Evolutionary conservation across 2,797 vertebrate species (phyloP), one percentile per base, ranked within the genome.

Genomic region (Chlorospingus flavigularis): DNA sequence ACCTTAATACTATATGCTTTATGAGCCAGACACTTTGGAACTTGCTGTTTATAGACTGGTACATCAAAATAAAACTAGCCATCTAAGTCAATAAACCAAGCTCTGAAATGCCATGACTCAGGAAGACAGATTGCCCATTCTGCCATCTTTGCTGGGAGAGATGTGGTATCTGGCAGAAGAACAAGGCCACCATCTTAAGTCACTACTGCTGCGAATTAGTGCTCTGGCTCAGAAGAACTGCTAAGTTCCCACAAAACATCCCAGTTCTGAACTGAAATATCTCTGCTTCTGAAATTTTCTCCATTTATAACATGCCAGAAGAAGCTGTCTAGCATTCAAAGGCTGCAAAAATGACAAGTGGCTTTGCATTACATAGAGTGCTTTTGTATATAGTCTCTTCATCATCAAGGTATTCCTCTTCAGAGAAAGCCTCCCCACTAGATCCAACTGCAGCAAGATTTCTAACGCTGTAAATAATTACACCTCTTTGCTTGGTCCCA

Each of bases 391-490:
- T 5, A 11, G 8, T 60, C 43, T 75, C 40, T 45, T 40, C 30
- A 51, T 55, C 82, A 63, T 28, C 21, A 63, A 80, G 57, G 66
- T 72, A 92, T 78, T 94, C 17, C 78, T 25, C 37, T 50, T 51
- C 63, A 85, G 50, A 81, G 55, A 81, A 87, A 78, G 13, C 25
- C 37, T 90, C 10, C 2, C 6, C 9, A 13, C 33, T 33, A 54
- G 11, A 65, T 60, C 24, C 74, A 74, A 50, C 26, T 43, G 78
- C 78, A 91, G 63, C 66, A 88, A 73, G 35, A 77, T 70, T 89
- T 89, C 74, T 87, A 89, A 54, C n/a, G n/a, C 33, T 72, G 77
- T 79, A 78, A 96, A 94, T 81, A 84, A 92, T 68, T n/a, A 45
- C 37, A 31, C 19, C 10, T 37, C 71, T 82, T 87, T 86, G 24